Evolutionary conservation across 23 tunicate species (phyloP), one percentile per base, ranked within the genome.

Genomic region (Oikopleura albicans): DNA sequence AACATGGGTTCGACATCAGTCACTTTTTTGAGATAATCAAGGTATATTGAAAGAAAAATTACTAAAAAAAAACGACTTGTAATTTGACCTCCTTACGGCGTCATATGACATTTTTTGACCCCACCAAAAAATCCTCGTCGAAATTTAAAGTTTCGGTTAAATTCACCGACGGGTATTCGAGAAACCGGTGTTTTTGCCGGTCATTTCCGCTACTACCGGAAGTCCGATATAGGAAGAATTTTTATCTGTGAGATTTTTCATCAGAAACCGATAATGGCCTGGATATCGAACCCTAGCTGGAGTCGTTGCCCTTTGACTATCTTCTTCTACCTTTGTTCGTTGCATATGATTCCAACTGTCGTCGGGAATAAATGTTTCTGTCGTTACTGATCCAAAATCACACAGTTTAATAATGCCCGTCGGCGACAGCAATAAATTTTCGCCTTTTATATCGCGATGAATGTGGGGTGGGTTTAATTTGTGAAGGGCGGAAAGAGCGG

Each of bases 361-460:
- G 57, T 95, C 99, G 0, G 99, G 99, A 41, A 84, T 86, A 66
- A 86, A 88, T n/a, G 91, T 86, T 36, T 75, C 22, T 40, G 96
- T 88, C 1, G 99, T 95, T 8, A 95, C 99, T 79, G 91, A 87
- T 39, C 99, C 99, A 84, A 95, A 95, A 76, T 94, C 96, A 76
- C 99, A 95, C 63, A 95, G 84, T 79, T 91, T 95, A 0, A 95
- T 41, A 0, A 88, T 76, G 37, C 99, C 99, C 66, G 84, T 39
- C 4, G 84, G 56, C 1, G 99, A 84, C 0, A 95, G 76, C 34
- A 95, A 84, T 38, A 95, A 76, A 75, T 95, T 95, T 84, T 90
- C 96, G 41, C 91, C 99, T 84, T 95, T 95, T 39, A 95, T 84
- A 84, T 95, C 99, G 76, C 99, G 87, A 89, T 95, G 99, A 56